Evolutionary conservation across 2,113 vertebrate species (phyloP), one percentile per base, ranked within the genome.

Genomic region (Zootoca vivipara): DNA sequence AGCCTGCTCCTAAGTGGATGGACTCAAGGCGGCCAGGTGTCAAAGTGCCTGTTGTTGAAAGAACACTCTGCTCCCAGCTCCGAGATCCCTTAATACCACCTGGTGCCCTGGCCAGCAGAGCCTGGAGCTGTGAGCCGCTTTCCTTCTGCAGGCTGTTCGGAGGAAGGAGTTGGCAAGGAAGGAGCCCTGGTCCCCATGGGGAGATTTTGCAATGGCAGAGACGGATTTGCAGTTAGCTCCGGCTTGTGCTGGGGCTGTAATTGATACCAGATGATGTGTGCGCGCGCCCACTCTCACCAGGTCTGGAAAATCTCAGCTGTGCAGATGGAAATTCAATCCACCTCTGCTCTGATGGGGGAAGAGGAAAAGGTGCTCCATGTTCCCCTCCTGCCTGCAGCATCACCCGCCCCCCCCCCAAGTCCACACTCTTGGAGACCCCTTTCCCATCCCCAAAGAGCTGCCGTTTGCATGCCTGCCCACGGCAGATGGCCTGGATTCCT

Each of bases 401-500:
- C 9, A 12, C 46, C 46, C 9, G 10, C 24, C 38, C 0, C 30
- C 24, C 38, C 0, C 30, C 35, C 10, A 1, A 28, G n/a, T 38
- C 52, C 52, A 30, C 6, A 13, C 62, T 69, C 12, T 8, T 9
- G 13, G 35, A 16, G 20, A 52, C 46, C 72, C 15, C 38, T 26
- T 82, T 82, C 22, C 38, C 26, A 22, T 70, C 35, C 12, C 6
- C 42, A 78, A 78, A 40, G n/a, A 35, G 22, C 16, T 26, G 58
- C 30, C 28, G 10, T n/a, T 16, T 52, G 40, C 16, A 42, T 16
- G 6, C 6, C 26, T 28, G 42, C 24, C 20, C 12, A 7, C 74
- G 91, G 92, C 94, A 85, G 64, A 82, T 1, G 9, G 83, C 77
- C 80, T 40, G 0, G 0, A 86, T 6, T 95, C 87, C 93, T 92